A percentile compares a stretch with the other conserved stretches of the same genome.
phyloP scores from a whole-genome alignment of 2,888 invertebrate genomes.

The Pedicia rivosa region DNA sequence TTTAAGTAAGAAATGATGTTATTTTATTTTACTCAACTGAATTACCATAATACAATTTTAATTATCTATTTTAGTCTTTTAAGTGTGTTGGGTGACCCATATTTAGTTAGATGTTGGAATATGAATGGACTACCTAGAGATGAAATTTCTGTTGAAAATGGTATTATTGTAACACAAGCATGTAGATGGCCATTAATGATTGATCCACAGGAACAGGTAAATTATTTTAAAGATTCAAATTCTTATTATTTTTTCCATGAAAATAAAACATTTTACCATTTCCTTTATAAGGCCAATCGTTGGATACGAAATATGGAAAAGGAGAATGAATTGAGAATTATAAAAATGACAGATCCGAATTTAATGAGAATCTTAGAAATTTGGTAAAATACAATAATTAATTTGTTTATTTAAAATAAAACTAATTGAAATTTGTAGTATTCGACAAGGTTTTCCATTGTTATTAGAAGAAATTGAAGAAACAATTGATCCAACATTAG shows the following conservation, averaged over 20 bases:
- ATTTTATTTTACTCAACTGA: constrained; percentile 1
- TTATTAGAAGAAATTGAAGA: constrained; percentile 82
- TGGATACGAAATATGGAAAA: constrained; percentile 85
- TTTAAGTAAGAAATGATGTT: no score
- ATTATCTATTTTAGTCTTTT: constrained; percentile 56
- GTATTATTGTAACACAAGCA: constrained; percentile 69
- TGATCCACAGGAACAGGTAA: constrained; percentile 85
- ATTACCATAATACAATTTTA: constrained; percentile 29
- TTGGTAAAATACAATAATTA: no score
- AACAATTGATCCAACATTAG: constrained; percentile 69
- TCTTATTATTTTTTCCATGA: constrained; percentile 3
- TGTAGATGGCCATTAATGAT: constrained; percentile 84
- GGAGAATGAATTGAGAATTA: constrained; percentile 52
- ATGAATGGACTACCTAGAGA: constrained; percentile 78
- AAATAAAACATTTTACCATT: constrained; percentile 6
- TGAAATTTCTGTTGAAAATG: constrained; percentile 79
- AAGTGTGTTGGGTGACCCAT: constrained; percentile 62
- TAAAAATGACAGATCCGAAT: constrained; percentile 60
- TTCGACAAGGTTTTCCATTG: constrained; percentile 72
- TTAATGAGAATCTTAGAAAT: constrained; percentile 66
- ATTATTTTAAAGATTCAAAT: background rate
- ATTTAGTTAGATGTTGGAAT: constrained; percentile 81
- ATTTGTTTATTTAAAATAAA: no score
- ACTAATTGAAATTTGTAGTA: no score
- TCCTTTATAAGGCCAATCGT: no score